Base-by-base conservation (phyloP, 1,140 invertebrate genomes). In the Aphidius ervi region DNA sequence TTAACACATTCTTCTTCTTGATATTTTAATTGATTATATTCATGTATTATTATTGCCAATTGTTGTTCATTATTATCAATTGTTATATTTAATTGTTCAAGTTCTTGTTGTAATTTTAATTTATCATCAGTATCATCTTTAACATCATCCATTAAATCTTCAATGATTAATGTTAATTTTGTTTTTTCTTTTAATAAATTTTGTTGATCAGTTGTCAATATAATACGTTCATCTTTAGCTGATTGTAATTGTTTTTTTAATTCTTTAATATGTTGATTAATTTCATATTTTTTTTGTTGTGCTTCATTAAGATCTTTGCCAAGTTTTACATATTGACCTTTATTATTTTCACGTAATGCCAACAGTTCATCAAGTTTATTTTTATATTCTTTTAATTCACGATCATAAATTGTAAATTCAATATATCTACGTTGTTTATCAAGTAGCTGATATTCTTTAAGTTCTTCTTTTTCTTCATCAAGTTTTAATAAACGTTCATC, bases 401-500 rank as follows among this genome's bases (percentile, higher is more conserved):
- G 87, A 74, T 99, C 95, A 73, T 98, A 94, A 74, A 99, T 98
- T 37, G 97, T 98, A 75, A 98, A 99, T 74, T 99, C 98, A 4
- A 99, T 77, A 45, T 94, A 92, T 54, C 96, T 83, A 50, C 96
- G 84, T 70, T 94, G 93, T 75, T 97, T 95, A 75, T 99, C 98
- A 91, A 94, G 97, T 71, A 97, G 94, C 81, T 99, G 98, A 82
- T 99, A 99, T 73, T 99, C 95, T 75, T 98, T 99, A 37, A 99
- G 80, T 74, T 99, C 98, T 78, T 99, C 97, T 72, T 99, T 99
- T 78, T 99, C 98, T 73, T 97, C 94, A 78, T 99, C 96, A 6
- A 99, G 79, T 0, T 95, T 99, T 70, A 93, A 89, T 45, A 99
- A 78, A 59, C 96, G 83, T 69, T 99, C 97, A 81, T 99, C 96